These are phyloP conservation scores for Elanus axillaris DNA, from an alignment of 2,113 vertebrate species.

Conservation along the genomic window DNA sequence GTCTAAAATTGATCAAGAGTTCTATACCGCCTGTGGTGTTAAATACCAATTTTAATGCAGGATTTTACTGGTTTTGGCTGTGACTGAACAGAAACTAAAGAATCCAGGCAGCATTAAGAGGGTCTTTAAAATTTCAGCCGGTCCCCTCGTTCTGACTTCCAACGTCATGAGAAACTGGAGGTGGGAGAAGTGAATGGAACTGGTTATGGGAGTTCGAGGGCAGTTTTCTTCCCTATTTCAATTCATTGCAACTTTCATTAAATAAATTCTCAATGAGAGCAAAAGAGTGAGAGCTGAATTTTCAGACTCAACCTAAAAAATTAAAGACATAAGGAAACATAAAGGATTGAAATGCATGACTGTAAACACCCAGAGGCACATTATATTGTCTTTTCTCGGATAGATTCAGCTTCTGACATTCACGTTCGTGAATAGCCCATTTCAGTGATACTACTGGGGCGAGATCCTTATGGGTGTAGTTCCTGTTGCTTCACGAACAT, in stretches of 20 bases:
- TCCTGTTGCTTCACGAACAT: not conserved
- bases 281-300: constrained; percentile 1
- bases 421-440: not conserved
- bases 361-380: not conserved
- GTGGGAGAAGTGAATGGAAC: not conserved
- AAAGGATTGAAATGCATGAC: not conserved
- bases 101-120: not conserved
- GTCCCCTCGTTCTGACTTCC: not conserved
- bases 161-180: not conserved
- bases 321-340: not conserved
- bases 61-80: constrained; percentile 16
- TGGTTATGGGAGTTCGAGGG: not conserved
- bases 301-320: constrained; percentile 27
- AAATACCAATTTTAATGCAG: not conserved
- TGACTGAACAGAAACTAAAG: not conserved
- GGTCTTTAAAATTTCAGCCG: not conserved
- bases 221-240: not conserved
- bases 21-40: not conserved
- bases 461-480: not conserved
- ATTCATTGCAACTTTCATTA: not conserved
- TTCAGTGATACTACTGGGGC: not conserved
- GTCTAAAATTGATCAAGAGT: not conserved
- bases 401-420: not conserved
- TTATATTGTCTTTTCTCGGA: not conserved
- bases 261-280: not conserved